Conservation (phyloP, 2,113 vertebrate genomes). For the Nematolebias whitei region DNA sequence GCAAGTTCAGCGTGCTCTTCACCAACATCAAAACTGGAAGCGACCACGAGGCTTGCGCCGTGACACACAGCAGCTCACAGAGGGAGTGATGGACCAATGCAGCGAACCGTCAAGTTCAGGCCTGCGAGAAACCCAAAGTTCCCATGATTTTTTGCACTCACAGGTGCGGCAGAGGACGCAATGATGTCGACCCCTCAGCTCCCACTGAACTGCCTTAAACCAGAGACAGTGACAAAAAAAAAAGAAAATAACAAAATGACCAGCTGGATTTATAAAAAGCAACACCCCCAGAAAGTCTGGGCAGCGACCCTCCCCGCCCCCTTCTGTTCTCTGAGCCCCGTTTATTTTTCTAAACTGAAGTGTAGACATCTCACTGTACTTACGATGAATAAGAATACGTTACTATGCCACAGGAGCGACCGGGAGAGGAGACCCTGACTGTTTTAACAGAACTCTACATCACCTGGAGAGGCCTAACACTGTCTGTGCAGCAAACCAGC, state of each 20-base stretch:
- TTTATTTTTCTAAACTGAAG: conserved; percentile 68
- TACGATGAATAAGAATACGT: conserved; percentile 23
- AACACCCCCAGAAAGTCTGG: conserved; percentile 29
- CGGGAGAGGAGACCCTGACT: conserved; percentile 54
- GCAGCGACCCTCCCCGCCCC: conserved; percentile 34
- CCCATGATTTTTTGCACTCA: conserved; percentile 48
- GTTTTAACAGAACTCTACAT: conserved; percentile 60
- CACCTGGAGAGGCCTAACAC: conserved; percentile 82
- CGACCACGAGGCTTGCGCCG: conserved; percentile 38
- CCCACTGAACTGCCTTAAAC: conserved; percentile 72
- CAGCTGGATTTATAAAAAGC: conserved; percentile 27
- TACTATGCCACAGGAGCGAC: conserved; percentile 60
- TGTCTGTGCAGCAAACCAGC: conserved; percentile 80
- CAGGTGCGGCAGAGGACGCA: conserved; percentile 25
- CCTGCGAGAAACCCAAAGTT: conserved; percentile 1
- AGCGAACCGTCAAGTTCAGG: neutral
- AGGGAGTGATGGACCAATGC: conserved; percentile 61
- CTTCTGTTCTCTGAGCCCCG: conserved; percentile 53
- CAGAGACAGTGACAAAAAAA: conserved; percentile 22
- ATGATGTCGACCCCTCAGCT: conserved; percentile 24
- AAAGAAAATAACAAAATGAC: neutral
- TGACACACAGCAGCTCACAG: conserved; percentile 37
- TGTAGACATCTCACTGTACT: conserved; percentile 43
- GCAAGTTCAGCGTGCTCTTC: conserved; percentile 87
- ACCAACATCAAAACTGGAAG: conserved; percentile 65